These are phyloP conservation scores for Rostratula benghalensis DNA, from an alignment of 2,113 vertebrate genomes.

Conservation along the genomic window DNA sequence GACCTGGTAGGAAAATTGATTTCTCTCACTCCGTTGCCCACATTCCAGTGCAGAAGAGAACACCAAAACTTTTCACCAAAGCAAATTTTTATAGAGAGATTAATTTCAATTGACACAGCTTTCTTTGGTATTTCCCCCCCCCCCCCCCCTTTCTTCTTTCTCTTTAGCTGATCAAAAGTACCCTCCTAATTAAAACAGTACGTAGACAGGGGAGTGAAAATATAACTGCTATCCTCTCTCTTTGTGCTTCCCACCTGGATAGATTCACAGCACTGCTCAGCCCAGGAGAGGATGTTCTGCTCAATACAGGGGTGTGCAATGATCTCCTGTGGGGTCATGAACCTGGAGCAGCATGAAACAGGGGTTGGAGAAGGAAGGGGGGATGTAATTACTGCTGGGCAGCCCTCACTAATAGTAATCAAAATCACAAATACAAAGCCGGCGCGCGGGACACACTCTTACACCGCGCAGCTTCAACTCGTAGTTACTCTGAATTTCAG, in stretches of 20 bases:
- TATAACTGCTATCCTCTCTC: neutral
- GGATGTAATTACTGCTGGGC: neutral
- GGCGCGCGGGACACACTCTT: rapidly evolving
- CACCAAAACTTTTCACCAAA: neutral
- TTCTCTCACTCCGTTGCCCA: neutral
- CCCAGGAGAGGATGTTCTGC: neutral
- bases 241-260: neutral
- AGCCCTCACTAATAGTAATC: neutral
- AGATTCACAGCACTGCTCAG: neutral
- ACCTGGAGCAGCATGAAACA: neutral
- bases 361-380: neutral
- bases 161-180: neutral
- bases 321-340: neutral
- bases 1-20: conserved; percentile 25
- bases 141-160: neutral
- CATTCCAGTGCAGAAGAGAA: neutral
- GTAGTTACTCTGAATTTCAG: neutral
- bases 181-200: neutral
- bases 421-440: neutral
- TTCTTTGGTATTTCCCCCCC: neutral
- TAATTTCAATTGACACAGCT: neutral
- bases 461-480: rapidly evolving
- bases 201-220: neutral
- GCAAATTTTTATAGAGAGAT: neutral
- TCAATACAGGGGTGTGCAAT: neutral